A percentile compares a stretch with the other conserved stretches of the same genome.
Evolutionary conservation across 2,113 vertebrate species (phyloP).

Genomic region (Psammodynastes pulverulentus): DNA sequence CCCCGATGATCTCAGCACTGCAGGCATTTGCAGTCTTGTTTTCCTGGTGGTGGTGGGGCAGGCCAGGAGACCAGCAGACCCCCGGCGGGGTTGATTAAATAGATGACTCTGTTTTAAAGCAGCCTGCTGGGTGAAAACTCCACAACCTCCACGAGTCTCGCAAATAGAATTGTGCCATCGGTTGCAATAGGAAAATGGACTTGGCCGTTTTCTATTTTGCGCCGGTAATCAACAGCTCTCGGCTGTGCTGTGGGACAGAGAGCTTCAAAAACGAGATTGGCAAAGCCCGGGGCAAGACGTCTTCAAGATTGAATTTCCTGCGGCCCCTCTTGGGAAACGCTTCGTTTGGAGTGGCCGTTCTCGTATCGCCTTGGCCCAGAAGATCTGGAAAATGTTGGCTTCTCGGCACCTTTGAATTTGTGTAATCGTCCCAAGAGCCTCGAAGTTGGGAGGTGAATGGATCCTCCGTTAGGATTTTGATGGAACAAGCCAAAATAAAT

Average conservation of each 20-base stretch:
- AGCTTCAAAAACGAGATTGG: conserved; percentile 15
- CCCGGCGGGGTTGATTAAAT: neutral
- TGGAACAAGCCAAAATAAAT: neutral
- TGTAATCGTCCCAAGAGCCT: neutral
- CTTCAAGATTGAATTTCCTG: conserved; percentile 37
- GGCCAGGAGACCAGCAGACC: neutral
- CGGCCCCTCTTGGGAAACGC: neutral
- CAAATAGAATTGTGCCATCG: conserved; percentile 4
- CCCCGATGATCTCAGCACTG: neutral
- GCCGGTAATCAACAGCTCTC: neutral
- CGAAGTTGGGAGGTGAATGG: neutral
- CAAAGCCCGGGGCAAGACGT: neutral
- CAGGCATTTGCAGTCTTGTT: neutral
- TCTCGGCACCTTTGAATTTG: neutral
- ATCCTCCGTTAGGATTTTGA: conserved; percentile 7
- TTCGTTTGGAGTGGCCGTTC: neutral
- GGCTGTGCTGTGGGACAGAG: conserved; percentile 3
- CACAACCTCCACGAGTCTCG: neutral
- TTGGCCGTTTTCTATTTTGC: conserved; percentile 12
- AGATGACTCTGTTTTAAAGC: neutral
- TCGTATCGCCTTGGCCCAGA: neutral
- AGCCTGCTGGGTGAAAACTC: neutral
- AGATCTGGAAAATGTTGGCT: conserved; percentile 23
- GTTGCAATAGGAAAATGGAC: conserved; percentile 3
- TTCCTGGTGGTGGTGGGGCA: neutral